These are phyloP conservation scores for Dorcus parallelipipedus DNA, from an alignment of 2,888 invertebrate species.

Conservation along the genomic window DNA sequence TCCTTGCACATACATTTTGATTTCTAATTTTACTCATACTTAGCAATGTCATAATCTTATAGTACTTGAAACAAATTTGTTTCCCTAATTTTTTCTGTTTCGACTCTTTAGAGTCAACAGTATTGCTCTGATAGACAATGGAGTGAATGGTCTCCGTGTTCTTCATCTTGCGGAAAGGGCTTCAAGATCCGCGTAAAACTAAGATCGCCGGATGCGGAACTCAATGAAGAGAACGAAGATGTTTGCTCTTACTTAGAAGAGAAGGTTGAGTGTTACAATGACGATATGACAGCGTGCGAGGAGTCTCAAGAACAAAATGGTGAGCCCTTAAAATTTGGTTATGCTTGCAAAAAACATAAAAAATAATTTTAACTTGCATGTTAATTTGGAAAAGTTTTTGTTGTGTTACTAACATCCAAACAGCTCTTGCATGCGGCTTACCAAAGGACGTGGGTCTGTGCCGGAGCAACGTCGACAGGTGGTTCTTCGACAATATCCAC, in stretches of 20 bases:
- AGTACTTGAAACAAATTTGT: background rate
- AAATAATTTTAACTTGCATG: no score
- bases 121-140: slow-evolving; percentile 49
- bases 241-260: slow-evolving; percentile 52
- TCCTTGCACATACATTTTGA: no score
- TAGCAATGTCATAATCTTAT: no score
- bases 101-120: slow-evolving; percentile 1
- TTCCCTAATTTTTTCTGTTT: background rate
- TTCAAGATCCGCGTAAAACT: slow-evolving; percentile 58
- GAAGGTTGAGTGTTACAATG: slow-evolving; percentile 50
- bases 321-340: no score
- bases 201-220: slow-evolving; percentile 25
- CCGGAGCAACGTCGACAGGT: slow-evolving; percentile 72
- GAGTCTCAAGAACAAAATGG: slow-evolving; percentile 1
- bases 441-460: slow-evolving; percentile 73
- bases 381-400: no score
- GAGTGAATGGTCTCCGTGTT: slow-evolving; percentile 81
- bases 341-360: no score
- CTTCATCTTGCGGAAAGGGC: slow-evolving; percentile 75
- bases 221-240: slow-evolving; percentile 34
- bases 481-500: slow-evolving; percentile 74
- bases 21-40: no score
- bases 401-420: slow-evolving; percentile 9
- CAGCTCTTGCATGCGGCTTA: slow-evolving; percentile 52
- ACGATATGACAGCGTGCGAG: slow-evolving; percentile 41